A percentile compares a stretch with the other conserved stretches of the same genome.
phyloP scores from a whole-genome alignment of 1,140 invertebrate genomes.

The Vanessa tameamea region DNA sequence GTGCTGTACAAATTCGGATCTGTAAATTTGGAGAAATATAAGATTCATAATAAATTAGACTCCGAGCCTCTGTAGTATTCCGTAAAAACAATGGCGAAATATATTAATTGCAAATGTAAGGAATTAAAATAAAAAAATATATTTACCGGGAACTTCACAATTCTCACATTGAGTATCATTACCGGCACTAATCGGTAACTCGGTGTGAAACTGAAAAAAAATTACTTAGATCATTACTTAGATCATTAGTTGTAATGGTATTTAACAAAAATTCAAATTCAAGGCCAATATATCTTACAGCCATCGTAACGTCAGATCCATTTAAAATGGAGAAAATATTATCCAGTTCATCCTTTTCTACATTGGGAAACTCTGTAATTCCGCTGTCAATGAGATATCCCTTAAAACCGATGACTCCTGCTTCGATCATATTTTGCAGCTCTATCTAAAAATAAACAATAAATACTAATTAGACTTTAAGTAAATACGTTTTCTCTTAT shows the following conservation, averaged over 20 bases:
- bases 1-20: conserved; percentile 82
- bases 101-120: no score
- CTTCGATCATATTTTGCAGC: conserved; percentile 81
- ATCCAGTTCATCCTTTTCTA: conserved; percentile 80
- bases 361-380: conserved; percentile 83
- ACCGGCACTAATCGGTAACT: conserved; percentile 66
- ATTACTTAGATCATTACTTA: conserved; percentile 21
- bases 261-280: neutral
- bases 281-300: conserved; percentile 73
- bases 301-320: conserved; percentile 80
- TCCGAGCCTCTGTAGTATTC: no score
- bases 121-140: neutral
- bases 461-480: no score
- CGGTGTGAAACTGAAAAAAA: conserved; percentile 84
- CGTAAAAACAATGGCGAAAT: no score
- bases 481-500: no score
- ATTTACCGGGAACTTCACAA: conserved; percentile 48
- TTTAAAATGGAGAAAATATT: conserved; percentile 79
- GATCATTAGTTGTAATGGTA: neutral
- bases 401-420: conserved; percentile 87
- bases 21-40: conserved; percentile 39
- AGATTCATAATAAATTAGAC: neutral
- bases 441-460: conserved; percentile 76
- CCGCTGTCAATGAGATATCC: conserved; percentile 86
- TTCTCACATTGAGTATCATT: conserved; percentile 40